Evolutionary conservation across 23 tunicate species (phyloP), one percentile per base, ranked within the genome.

Genomic region (Halocynthia aurantium): DNA sequence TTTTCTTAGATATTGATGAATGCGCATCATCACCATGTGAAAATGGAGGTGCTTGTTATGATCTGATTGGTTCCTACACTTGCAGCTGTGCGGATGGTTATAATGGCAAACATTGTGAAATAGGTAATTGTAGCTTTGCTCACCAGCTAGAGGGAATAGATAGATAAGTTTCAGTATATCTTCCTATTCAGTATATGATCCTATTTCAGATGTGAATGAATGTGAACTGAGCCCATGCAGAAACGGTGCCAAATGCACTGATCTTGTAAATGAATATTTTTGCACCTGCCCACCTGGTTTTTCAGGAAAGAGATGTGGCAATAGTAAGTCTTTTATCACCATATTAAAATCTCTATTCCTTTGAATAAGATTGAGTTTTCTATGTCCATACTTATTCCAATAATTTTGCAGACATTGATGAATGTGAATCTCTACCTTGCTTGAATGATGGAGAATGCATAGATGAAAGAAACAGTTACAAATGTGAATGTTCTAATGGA

Each of bases 1-100:
- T 10, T 20, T 65, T 65, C 15, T 65, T 40, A 21, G 77, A 87
- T 44, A 87, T 87, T 52, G 69, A 87, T 50, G 93, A 87, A 52
- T 87, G 93, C 50, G 77, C 53, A 17, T 52, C 52, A 6, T 61
- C 61, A 18, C 93, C 93, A 6, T 87, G 93, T 71, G 52, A 81
- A 77, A 87, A 82, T 71, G 86, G 86, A 61, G 93, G 93, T 1
- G 82, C 49, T 53, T 87, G 93, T 50, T 62, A 69, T 18, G 86
- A 87, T 22, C 79, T 77, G 22, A 61, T 87, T 44, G 82, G 58
- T 53, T 87, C 75, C 61, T 81, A 81, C 73, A 77, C 68, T 31
- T 87, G 93, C 71, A 49, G 62, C 7, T 87, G 93, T 73, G 62
- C 78, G 17, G 61, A 31, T 61, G 80, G 69, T 8, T 87, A 81